Evolutionary conservation across 2,888 invertebrate species (phyloP), one percentile per base, ranked within the genome.

Genomic region (Rhagonycha fulva): DNA sequence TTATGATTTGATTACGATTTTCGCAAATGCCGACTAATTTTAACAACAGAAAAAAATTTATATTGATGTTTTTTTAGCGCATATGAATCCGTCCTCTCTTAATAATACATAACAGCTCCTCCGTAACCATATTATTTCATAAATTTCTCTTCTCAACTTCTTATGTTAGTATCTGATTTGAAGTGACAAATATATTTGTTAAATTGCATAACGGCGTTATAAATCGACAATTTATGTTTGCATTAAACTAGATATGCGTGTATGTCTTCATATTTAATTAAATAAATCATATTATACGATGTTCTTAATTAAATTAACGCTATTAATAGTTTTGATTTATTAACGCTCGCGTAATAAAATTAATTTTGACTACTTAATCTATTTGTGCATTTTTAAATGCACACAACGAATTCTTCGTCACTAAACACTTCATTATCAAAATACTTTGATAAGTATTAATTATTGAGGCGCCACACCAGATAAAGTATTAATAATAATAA

Each of bases 171-270:
- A 74, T 76, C 76, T 74, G 71, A 70, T 76, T 66, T 76, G 68
- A 74, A 76, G 71, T 74, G 73, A 70, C 74, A 76, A 76, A 74
- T 76, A 73, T 70, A 76, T 74, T 74, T 68, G 74, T 74, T 71
- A 68, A 62, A 62, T 68, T 71, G 63, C 47, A 71, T 60, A 62
- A 32, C 14, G 70, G 70, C 66, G 70, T 9, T 23, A 66, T 66
- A 66, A 66, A 66, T 24, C 26, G 63, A 24, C 63, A 23, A 26
- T 66, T 66, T 66, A 66, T 66, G 26, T 66, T 66, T 24, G 63
- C 47, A 2, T 47, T 47, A 47, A n/a, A 47, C 47, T n/a, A 47
- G n/a, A n/a, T 47, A n/a, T 47, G 47, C 47, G 47, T 47, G 47
- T 47, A 47, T 47, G n/a, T 47, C 47, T 47, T 47, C 47, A 47